Evolutionary conservation across 2,888 invertebrate genomes (phyloP).

Genomic region (Meandrusa payeni): DNA sequence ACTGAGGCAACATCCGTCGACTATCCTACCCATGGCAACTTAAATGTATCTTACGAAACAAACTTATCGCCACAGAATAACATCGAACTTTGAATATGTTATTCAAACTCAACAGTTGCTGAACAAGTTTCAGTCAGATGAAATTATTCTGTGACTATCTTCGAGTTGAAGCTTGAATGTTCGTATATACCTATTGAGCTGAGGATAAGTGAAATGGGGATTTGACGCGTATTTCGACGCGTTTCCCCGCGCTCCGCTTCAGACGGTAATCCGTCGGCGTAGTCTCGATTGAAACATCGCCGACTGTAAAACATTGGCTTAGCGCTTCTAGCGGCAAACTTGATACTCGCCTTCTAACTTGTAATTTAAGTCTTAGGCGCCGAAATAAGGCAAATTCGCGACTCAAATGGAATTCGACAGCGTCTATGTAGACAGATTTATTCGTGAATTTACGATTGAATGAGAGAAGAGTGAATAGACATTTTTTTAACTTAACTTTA

Average conservation of each 20-base stretch:
- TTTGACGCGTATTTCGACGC: constrained; percentile 67
- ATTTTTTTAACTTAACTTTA: too few species aligned
- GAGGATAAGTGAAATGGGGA: constrained; percentile 63
- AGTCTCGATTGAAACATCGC: constrained; percentile 68
- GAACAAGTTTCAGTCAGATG: constrained; percentile 30
- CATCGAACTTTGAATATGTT: constrained; percentile 11
- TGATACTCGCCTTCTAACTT: constrained; percentile 70
- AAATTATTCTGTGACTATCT: constrained; percentile 42
- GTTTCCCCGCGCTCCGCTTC: constrained; percentile 43
- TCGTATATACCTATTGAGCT: constrained; percentile 37
- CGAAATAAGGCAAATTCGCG: constrained; percentile 74
- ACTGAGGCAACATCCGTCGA: constrained; percentile 38
- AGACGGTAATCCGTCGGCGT: constrained; percentile 65
- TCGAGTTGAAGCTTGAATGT: constrained; percentile 32
- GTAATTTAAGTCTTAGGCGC: constrained; percentile 70
- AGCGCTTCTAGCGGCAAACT: constrained; percentile 65
- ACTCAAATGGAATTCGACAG: constrained; percentile 34
- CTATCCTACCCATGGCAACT: constrained; percentile 32
- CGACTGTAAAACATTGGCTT: constrained; percentile 70
- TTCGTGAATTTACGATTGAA: too few species aligned
- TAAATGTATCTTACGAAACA: constrained; percentile 33
- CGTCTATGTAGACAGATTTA: constrained; percentile 19
- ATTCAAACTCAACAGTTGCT: constrained; percentile 26
- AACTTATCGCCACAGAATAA: constrained; percentile 29
- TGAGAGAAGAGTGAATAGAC: too few species aligned